Base-by-base conservation (phyloP, 2,888 invertebrate species). In the Girardia tigrina region DNA sequence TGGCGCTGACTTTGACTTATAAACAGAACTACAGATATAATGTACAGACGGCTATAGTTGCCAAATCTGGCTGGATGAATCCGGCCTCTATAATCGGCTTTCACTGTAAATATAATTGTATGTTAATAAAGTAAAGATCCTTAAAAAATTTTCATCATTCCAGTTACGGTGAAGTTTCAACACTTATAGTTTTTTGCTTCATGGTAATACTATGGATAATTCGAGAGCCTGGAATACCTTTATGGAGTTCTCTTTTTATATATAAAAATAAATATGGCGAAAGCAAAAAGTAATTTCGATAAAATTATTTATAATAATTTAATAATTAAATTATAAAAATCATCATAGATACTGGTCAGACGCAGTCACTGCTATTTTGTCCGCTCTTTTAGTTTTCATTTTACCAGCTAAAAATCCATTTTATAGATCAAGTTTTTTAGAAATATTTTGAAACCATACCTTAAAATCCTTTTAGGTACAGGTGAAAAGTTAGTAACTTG, bases 371-470 rank as follows among this genome's bases (percentile, higher is more conserved):
- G 92, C 91, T 0, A 88, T 91, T 81, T 88, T 90, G 78, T 88
- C 92, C 16, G 90, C 90, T 0, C 86, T 91, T 71, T 84, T 92
- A 36, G 88, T 93, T 83, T 93, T 93, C 83, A 85, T 90, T 27
- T 85, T 92, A 27, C 93, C 93, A 0, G 88, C 90, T 79, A 88
- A 89, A 12, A 77, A 78, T 20, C 87, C 90, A 4, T 75, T 76
- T 16, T n/a, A 36, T 16, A 36, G 16, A 36, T 36, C 16, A 36
- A 36, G 36, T 12, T 36, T 36, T 36, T 36, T 36, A 16, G 16
- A 12, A 12, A 36, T 12, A 36, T n/a, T n/a, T n/a, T n/a, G n/a
- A n/a, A n/a, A n/a, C n/a, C n/a, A n/a, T n/a, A n/a, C n/a, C n/a
- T 56, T 20, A 56, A 8, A 56, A 56, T 2, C 23, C 20, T 12